phyloP scores from a whole-genome alignment of 2,113 vertebrate genomes.

The Pontoporia blainvillei region DNA sequence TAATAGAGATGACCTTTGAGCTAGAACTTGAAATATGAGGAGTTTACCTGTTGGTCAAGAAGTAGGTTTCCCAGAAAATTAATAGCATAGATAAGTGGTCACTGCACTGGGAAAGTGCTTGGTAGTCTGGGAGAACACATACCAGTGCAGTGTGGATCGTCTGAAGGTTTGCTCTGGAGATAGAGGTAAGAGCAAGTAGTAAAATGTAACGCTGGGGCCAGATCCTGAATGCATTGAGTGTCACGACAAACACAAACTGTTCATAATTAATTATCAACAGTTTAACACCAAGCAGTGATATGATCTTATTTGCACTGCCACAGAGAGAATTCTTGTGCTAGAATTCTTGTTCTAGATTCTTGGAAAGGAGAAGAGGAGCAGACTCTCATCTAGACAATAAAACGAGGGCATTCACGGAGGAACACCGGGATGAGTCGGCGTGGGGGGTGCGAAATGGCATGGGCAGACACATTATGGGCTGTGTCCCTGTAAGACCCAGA shows the following conservation, averaged over 20 bases:
- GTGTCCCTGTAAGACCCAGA: neutral
- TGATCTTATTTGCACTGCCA: neutral
- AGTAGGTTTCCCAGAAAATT: neutral
- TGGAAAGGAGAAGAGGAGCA: neutral
- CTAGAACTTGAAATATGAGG: neutral
- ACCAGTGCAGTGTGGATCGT: neutral
- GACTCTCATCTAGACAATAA: neutral
- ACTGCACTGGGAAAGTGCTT: neutral
- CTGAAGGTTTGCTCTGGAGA: neutral
- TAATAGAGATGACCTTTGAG: neutral
- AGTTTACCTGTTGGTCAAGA: neutral
- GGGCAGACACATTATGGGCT: rapidly evolving
- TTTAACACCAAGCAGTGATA: neutral
- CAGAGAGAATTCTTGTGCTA: neutral
- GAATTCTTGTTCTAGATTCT: too few relatives aligned
- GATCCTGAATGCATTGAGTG: neutral
- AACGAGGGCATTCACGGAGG: neutral
- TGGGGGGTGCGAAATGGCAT: too few relatives aligned
- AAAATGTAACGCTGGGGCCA: neutral
- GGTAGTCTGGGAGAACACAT: neutral
- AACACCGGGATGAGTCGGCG: too few relatives aligned
- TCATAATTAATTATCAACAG: neutral
- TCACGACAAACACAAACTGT: neutral
- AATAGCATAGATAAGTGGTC: neutral
- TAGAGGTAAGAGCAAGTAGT: neutral